A percentile compares a stretch with the other conserved stretches of the same genome.
Evolutionary conservation across 1,140 invertebrate genomes (phyloP).

Genomic region (Stenopsyche tienmushanensis): DNA sequence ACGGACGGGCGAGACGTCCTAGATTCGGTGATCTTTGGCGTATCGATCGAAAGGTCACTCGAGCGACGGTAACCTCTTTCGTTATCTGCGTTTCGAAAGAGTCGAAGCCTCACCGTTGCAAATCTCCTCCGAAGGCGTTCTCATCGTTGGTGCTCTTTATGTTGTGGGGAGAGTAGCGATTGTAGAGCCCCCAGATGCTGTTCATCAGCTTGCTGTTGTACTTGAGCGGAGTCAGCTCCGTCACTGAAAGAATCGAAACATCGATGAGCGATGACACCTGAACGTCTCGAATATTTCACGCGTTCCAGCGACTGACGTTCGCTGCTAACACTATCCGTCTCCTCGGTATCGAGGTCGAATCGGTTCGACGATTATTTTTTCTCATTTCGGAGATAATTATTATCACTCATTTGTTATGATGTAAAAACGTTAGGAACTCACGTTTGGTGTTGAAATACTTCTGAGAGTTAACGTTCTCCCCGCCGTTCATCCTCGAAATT

Average conservation of each 20-base stretch:
- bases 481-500: slow-evolving; percentile 24
- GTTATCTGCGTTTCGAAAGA: slow-evolving; percentile 4
- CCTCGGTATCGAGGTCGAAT: background rate
- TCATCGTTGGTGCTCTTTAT: slow-evolving; percentile 76
- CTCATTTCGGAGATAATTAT: background rate
- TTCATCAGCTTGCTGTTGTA: slow-evolving; percentile 88
- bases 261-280: too few relatives aligned
- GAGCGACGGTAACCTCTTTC: too few relatives aligned
- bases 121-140: slow-evolving; percentile 49
- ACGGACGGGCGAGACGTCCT: too few relatives aligned
- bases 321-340: too few relatives aligned
- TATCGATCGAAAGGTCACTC: too few relatives aligned
- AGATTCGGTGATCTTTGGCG: too few relatives aligned
- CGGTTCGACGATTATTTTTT: too few relatives aligned
- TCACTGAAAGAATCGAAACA: slow-evolving; percentile 45
- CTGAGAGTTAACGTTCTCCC: slow-evolving; percentile 25
- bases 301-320: too few relatives aligned
- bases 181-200: slow-evolving; percentile 87
- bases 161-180: slow-evolving; percentile 81
- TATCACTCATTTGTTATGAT: background rate
- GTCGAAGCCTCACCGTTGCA: slow-evolving; percentile 55
- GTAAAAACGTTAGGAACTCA: slow-evolving; percentile 21
- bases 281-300: too few relatives aligned
- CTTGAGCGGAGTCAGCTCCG: slow-evolving; percentile 62
- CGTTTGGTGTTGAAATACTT: slow-evolving; percentile 38